Evolutionary conservation across 2,113 vertebrate species (phyloP), one percentile per base, ranked within the genome.

Genomic region (Aphelocoma coerulescens): DNA sequence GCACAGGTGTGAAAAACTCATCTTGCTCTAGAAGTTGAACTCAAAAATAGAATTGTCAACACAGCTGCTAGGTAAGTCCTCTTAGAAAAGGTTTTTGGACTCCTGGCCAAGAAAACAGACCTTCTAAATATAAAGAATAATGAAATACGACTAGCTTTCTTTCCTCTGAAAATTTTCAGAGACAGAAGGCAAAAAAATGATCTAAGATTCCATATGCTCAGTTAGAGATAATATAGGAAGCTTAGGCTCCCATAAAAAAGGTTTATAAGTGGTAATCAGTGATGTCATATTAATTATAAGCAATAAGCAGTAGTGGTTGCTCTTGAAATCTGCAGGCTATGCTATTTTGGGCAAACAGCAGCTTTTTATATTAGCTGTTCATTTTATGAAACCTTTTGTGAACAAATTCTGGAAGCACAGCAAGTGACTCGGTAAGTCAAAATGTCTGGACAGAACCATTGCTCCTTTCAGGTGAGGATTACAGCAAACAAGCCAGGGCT

Each of bases 241-340:
- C 30, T 92, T 93, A 87, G 30, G 16, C 77, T 93, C 67, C 63
- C 88, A 91, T 93, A 76, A 91, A 87, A 86, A 93, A 88, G 52
- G 73, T 96, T 96, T 95, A 73, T 82, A 96, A 97, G 92, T 93
- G 76, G 80, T 88, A 89, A 96, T 92, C 88, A 93, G 92, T 81
- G 68, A 94, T 95, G 91, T 74, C 76, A 84, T 94, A 92, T 95
- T 96, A 96, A 96, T 94, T 97, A 87, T 65, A 92, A 93, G 86
- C 76, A 72, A 57, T 76, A 92, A 94, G 80, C 68, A 72, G 58
- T 85, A 87, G 58, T 91, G 71, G 80, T 79, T 93, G 65, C 86
- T 95, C 86, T 92, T 86, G 58, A 94, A 96, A 91, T 88, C 76
- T 93, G 83, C 89, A 92, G 49, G 49, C 89, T 91, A 43, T 76